These are phyloP conservation scores for Thaumatotibia leucotreta DNA, from an alignment of 1,140 invertebrate genomes.

Conservation along the genomic window DNA sequence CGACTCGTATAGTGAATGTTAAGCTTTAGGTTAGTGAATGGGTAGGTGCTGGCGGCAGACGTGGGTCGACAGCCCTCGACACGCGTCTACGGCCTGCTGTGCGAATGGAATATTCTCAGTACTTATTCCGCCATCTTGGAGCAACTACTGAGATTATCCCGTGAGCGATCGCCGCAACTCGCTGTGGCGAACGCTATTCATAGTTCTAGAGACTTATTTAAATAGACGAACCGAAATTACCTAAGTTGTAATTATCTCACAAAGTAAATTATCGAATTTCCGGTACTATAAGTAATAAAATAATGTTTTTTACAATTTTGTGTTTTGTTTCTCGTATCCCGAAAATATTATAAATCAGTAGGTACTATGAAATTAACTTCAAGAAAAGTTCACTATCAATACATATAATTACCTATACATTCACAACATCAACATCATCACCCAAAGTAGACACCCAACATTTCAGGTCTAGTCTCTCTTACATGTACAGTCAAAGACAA, in stretches of 20 bases:
- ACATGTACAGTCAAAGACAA: no score
- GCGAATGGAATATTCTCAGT: slow-evolving; percentile 9
- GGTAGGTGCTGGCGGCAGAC: slow-evolving; percentile 47
- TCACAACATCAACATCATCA: no score
- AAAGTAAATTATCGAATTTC: slow-evolving; percentile 74
- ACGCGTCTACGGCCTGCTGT: slow-evolving; percentile 54
- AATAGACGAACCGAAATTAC: slow-evolving; percentile 66
- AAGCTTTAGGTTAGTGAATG: background rate
- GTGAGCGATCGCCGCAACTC: slow-evolving; percentile 23
- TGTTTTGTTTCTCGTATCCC: slow-evolving; percentile 18
- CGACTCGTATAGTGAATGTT: background rate
- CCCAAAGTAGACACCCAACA: no score
- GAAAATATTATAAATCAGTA: no score
- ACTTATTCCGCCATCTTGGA: background rate
- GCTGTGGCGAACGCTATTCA: slow-evolving; percentile 49
- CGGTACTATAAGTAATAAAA: slow-evolving; percentile 71
- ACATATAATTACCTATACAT: no score
- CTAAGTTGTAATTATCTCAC: slow-evolving; percentile 70
- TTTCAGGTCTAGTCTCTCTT: no score
- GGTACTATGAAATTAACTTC: no score
- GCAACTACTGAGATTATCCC: slow-evolving; percentile 11
- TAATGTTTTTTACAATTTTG: slow-evolving; percentile 51
- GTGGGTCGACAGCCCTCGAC: slow-evolving; percentile 69
- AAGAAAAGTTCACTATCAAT: no score
- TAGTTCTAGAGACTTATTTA: slow-evolving; percentile 74